Conservation (phyloP, 1,140 invertebrate species). For the Sarcophaga peregrina region DNA sequence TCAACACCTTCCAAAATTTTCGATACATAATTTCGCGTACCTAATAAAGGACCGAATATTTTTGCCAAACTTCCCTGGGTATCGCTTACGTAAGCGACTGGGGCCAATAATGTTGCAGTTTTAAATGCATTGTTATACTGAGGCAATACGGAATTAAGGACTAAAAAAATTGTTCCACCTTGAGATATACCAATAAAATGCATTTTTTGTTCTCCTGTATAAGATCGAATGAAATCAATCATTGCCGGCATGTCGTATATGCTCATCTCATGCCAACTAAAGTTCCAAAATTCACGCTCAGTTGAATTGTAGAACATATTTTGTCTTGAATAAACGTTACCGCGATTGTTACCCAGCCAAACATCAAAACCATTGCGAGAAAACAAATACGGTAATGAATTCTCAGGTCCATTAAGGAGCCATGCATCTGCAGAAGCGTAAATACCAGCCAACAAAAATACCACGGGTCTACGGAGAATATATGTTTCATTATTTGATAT, state of each 20-base stretch:
- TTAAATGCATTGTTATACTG: conserved; percentile 73
- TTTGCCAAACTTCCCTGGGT: conserved; percentile 65
- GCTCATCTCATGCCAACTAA: conserved; percentile 80
- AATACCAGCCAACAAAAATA: conserved; percentile 77
- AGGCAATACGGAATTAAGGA: conserved; percentile 69
- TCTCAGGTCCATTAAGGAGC: conserved; percentile 60
- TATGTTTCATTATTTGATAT: conserved; percentile 2
- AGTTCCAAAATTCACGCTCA: conserved; percentile 66
- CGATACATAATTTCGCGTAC: conserved; percentile 64
- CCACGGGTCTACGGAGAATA: conserved; percentile 74
- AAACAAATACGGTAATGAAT: conserved; percentile 71
- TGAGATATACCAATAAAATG: conserved; percentile 70
- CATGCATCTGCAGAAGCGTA: conserved; percentile 69
- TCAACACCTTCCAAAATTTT: conserved; percentile 70
- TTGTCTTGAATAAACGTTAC: conserved; percentile 73
- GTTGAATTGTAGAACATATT: conserved; percentile 69
- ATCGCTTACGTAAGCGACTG: conserved; percentile 69
- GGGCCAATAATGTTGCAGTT: conserved; percentile 70
- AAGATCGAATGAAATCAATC: conserved; percentile 73
- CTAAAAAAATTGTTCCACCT: conserved; percentile 72
- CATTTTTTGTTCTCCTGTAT: conserved; percentile 66
- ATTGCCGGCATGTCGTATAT: conserved; percentile 76
- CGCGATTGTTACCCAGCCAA: conserved; percentile 80
- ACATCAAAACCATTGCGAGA: conserved; percentile 78
- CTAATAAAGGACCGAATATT: conserved; percentile 58